These are phyloP conservation scores for Zoanthus gigantus DNA, from an alignment of 92 coral and sea anemone species.

Conservation along the genomic window DNA sequence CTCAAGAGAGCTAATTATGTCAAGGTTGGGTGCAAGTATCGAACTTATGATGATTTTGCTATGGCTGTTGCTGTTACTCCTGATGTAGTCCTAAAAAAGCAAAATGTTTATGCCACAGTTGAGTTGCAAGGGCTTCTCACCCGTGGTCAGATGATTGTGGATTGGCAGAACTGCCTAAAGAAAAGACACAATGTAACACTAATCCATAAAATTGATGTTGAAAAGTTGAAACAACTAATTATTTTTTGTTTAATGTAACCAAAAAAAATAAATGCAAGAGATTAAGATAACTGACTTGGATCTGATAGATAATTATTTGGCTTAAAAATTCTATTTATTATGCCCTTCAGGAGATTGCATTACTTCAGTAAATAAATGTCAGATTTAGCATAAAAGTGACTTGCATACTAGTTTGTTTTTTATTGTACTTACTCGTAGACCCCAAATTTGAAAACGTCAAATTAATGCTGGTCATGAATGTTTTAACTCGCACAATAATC, in stretches of 20 bases:
- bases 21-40: constrained; percentile 54
- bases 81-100: constrained; percentile 68
- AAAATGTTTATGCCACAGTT: constrained; percentile 77
- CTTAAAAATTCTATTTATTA: too few relatives aligned
- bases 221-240: constrained; percentile 53
- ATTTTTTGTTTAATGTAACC: constrained; percentile 62
- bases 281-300: too few relatives aligned
- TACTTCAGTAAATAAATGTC: too few relatives aligned
- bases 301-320: too few relatives aligned
- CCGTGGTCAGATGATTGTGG: constrained; percentile 92
- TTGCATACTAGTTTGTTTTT: too few relatives aligned
- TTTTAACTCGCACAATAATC: too few relatives aligned
- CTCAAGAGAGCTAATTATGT: constrained; percentile 18
- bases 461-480: too few relatives aligned
- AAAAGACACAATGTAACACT: constrained; percentile 71
- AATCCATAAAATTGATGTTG: constrained; percentile 69
- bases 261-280: background rate
- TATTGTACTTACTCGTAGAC: too few relatives aligned
- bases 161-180: constrained; percentile 76
- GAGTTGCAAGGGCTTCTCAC: constrained; percentile 85
- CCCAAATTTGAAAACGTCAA: too few relatives aligned
- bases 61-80: constrained; percentile 79
- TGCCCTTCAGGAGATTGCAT: too few relatives aligned
- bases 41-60: constrained; percentile 80
- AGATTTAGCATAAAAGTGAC: too few relatives aligned